Conservation (phyloP, 2,113 vertebrate species). For the Takifugu bimaculatus region DNA sequence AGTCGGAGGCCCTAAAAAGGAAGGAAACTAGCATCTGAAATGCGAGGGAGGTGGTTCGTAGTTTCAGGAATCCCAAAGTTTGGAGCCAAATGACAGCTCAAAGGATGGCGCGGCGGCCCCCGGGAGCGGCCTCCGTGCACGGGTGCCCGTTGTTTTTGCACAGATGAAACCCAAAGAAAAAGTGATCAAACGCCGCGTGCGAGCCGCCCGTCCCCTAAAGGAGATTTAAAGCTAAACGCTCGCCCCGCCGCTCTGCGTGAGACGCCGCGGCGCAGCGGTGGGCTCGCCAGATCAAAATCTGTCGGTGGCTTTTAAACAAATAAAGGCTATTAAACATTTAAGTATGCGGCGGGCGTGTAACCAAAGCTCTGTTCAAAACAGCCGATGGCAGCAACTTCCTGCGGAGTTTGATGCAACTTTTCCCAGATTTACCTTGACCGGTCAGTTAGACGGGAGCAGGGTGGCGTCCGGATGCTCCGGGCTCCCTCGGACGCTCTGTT, state of each 20-base stretch:
- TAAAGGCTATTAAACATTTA: no score
- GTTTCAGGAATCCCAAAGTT: no score
- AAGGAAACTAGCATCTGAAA: neutral
- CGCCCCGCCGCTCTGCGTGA: neutral
- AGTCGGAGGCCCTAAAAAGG: no score
- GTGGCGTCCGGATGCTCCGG: conserved; percentile 9
- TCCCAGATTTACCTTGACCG: conserved; percentile 4
- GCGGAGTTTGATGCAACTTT: conserved; percentile 2
- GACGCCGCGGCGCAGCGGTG: no score
- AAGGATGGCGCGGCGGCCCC: no score
- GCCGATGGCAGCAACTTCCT: conserved; percentile 1
- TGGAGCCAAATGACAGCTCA: neutral
- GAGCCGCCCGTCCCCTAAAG: conserved; percentile 5
- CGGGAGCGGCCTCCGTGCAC: neutral
- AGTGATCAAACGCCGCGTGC: neutral
- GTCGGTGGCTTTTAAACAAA: no score
- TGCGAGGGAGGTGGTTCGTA: neutral
- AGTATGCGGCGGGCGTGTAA: neutral
- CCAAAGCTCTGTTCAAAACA: neutral
- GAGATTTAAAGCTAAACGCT: conserved; percentile 8
- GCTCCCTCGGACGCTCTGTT: conserved; percentile 16
- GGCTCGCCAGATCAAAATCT: no score
- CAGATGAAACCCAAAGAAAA: neutral
- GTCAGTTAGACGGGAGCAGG: conserved; percentile 12
- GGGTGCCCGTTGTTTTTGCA: conserved; percentile 3